Base-by-base conservation (phyloP, 2,888 invertebrate genomes). In the Lottia scabra region DNA sequence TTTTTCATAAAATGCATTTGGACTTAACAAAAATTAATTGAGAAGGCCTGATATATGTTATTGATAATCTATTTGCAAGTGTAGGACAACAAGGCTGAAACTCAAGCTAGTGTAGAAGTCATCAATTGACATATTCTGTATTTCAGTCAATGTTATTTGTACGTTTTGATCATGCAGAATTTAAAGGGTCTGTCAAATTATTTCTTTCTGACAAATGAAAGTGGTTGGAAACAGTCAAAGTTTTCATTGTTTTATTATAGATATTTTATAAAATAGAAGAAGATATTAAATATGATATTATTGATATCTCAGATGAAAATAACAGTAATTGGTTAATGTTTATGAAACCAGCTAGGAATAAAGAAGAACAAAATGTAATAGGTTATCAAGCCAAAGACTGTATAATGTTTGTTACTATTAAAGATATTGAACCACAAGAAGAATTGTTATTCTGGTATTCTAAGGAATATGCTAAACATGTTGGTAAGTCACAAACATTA, bases 281-380 rank as follows among this genome's bases (percentile, higher is more conserved):
- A 23, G 69, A 73, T 12, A 76, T 72, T 27, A 26, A 66, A 10
- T 70, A 72, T 2, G 72, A 73, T 16, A 78, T 80, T 12, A 45
- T 85, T 30, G 76, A 80, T 56, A 70, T 80, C 23, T 73, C 72
- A 5, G 82, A 87, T 76, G 88, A 89, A 72, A 77, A 81, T 38
- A 44, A 71, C 44, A 93, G 93, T 26, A 95, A 95, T 89, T 95
- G 95, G 95, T 94, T 94, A 93, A 92, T 93, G 84, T 95, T 94
- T 89, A 93, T 95, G 0, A 91, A 93, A 80, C 91, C 92, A 67
- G 94, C 94, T 0, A 86, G 90, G 16, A 91, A 90, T 13, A 91
- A 91, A 78, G 89, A 90, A 48, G 93, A 94, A 81, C 94, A 94
- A 88, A 95, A 94, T 89, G 89, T 94, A 75, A 90, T 93, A 26